Evolutionary conservation across 2,888 invertebrate genomes (phyloP), one percentile per base, ranked within the genome.

Genomic region (Eupithecia centaureata): DNA sequence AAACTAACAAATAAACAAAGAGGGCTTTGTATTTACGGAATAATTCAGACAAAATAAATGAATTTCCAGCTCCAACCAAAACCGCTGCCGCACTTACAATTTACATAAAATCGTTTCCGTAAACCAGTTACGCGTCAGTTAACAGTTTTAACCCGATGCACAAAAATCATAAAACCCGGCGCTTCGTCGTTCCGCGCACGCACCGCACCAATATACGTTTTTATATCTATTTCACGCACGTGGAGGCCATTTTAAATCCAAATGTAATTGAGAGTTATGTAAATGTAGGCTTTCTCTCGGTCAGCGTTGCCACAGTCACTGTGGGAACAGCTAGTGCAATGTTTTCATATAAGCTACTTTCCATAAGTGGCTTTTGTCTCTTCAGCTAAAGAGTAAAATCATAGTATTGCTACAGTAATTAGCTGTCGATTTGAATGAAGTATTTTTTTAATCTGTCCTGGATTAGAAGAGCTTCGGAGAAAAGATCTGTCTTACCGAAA

Each of bases 181-280:
- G 69, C 65, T 60, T n/a, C 51, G 71, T 51, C 72, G 69, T 71
- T 72, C 35, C 68, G 51, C 70, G 63, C 75, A 75, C 79, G 73
- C 80, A 78, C 74, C 79, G 76, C 81, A 74, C 71, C 74, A 69
- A 66, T 81, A 76, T 79, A 78, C 79, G 77, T 78, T 82, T 83
- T 83, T 80, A 80, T 82, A 82, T 82, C 80, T 82, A 83, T 83
- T 83, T 82, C 79, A 79, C 81, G 78, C 83, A 84, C 82, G 82
- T 79, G 83, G 71, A 78, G 72, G 81, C 82, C 83, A 83, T 83
- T 84, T 83, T 84, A 84, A 84, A 84, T 83, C 83, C 82, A 81
- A 82, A 83, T 83, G 83, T 84, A 84, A 84, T 84, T 84, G 83
- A 82, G 83, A 84, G 83, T 83, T 84, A 84, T 83, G 83, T 82